Evolutionary conservation across 2,113 vertebrate species (phyloP).

Genomic region (Bambusicola thoracicus): DNA sequence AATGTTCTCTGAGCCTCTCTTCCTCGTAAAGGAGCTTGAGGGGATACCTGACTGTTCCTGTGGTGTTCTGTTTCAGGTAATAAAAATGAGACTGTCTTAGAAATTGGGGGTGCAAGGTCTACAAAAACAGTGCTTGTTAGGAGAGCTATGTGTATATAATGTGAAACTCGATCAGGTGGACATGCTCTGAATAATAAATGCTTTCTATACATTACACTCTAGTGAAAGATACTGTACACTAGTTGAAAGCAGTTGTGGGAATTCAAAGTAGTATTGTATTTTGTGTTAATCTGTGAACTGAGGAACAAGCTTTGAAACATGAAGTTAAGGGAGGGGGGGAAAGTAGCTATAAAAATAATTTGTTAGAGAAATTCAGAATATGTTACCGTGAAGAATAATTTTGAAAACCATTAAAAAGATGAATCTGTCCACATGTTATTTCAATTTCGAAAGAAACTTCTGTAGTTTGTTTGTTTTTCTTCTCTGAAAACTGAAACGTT

Average conservation of each 20-base stretch:
- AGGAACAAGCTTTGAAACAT: background rate
- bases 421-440: background rate
- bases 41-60: background rate
- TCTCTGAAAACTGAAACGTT: background rate
- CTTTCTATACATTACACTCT: background rate
- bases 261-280: background rate
- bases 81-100: background rate
- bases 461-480: background rate
- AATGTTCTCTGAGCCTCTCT: background rate
- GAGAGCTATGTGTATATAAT: background rate
- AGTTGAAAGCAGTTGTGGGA: background rate
- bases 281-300: background rate
- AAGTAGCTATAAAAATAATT: background rate
- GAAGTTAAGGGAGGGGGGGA: background rate
- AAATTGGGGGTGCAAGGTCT: background rate
- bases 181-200: background rate
- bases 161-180: background rate
- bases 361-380: background rate
- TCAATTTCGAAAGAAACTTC: background rate
- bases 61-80: background rate
- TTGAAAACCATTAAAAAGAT: background rate
- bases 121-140: background rate
- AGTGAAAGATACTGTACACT: background rate
- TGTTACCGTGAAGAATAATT: background rate
- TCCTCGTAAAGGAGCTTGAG: background rate